Percentiles rank a stretch among this genome's conserved stretches.
Evolutionary conservation across 2,888 invertebrate genomes (phyloP).

Genomic region (Calameuta idolon): DNA sequence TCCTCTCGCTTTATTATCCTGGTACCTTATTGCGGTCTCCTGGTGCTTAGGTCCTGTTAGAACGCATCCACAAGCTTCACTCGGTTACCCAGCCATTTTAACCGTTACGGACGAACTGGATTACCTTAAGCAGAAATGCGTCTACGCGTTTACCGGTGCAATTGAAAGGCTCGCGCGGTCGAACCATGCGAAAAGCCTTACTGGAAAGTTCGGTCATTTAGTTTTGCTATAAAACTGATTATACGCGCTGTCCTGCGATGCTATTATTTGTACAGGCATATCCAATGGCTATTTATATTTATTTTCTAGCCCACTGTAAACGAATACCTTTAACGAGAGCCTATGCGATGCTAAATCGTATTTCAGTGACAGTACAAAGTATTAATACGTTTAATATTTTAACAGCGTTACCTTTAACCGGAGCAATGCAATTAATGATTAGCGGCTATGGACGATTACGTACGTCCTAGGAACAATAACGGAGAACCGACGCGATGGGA

Average conservation of each 20-base stretch:
- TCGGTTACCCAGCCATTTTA: conserved; percentile 30
- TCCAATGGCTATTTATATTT: not conserved
- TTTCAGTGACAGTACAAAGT: conserved; percentile 18
- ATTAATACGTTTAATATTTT: conserved; percentile 53
- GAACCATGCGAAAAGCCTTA: not conserved
- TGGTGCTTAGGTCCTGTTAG: conserved; percentile 16
- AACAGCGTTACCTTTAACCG: conserved; percentile 54
- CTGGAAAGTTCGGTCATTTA: not conserved
- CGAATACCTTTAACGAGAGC: not conserved
- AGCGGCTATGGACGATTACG: conserved; percentile 57
- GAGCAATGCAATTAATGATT: conserved; percentile 54
- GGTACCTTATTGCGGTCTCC: conserved; percentile 22
- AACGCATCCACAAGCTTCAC: conserved; percentile 22
- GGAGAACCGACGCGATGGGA: conserved; percentile 50
- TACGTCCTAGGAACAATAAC: conserved; percentile 48
- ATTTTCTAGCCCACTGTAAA: not conserved
- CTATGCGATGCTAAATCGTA: not conserved
- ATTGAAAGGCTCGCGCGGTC: not conserved
- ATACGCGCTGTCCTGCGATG: not conserved
- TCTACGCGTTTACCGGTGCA: not conserved
- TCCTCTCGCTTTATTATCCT: conserved; percentile 19
- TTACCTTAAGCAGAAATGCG: conserved; percentile 25
- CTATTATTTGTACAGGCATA: not conserved
- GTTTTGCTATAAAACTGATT: not conserved
- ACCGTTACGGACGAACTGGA: conserved; percentile 35